Conservation (phyloP, 2,113 vertebrate species). For the Coptodon rendalli region DNA sequence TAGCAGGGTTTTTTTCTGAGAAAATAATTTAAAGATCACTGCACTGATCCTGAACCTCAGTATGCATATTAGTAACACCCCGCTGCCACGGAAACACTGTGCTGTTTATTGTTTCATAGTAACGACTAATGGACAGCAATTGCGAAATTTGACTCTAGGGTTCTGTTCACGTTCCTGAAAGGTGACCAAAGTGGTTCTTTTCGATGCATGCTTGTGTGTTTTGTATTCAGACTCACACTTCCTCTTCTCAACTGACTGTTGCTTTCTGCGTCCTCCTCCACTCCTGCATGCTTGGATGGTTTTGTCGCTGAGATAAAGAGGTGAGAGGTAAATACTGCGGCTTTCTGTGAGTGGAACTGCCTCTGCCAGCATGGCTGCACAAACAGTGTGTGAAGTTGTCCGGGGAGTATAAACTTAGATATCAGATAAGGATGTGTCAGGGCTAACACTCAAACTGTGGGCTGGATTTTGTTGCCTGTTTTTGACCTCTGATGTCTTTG, state of each 20-base stretch:
- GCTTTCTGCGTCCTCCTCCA: neutral
- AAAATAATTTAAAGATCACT: neutral
- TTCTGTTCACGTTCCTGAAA: neutral
- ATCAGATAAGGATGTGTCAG: conserved; percentile 53
- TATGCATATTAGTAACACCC: neutral
- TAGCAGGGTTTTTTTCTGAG: rapidly evolving
- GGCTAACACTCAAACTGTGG: conserved; percentile 1
- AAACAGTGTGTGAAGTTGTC: conserved; percentile 48
- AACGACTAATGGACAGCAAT: neutral
- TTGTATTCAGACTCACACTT: neutral
- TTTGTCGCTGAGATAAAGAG: conserved; percentile 62
- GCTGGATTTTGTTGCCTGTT: neutral
- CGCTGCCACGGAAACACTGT: neutral
- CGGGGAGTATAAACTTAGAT: conserved; percentile 52
- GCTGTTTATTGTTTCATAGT: neutral
- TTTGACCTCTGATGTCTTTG: neutral
- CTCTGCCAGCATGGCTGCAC: conserved; percentile 45
- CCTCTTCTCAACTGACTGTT: neutral
- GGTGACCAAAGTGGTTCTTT: neutral
- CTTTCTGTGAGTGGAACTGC: neutral
- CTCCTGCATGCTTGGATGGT: conserved; percentile 21
- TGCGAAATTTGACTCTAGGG: neutral
- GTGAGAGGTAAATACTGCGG: conserved; percentile 61
- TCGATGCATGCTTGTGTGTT: neutral
- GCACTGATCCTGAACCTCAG: neutral